Base-by-base conservation (phyloP, 2,888 invertebrate genomes). In the Lepidocyrtinus sp. region DNA sequence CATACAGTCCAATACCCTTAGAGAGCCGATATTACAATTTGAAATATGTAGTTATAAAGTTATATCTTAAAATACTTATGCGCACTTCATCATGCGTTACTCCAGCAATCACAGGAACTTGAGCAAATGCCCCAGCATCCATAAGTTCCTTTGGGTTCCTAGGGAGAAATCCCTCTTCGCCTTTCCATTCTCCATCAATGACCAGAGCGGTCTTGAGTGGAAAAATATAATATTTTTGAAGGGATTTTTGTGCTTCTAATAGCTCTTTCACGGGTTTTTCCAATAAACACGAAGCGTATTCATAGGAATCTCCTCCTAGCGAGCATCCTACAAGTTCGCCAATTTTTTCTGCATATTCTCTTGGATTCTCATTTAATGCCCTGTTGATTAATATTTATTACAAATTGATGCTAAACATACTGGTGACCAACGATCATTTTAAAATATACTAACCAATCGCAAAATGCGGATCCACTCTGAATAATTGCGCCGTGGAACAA, bases 71-170 rank as follows among this genome's bases (percentile, higher is more conserved):
- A 67, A 80, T 59, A n/a, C n/a, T n/a, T n/a, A n/a, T n/a, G n/a
- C n/a, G n/a, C 21, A 81, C 82, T 73, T 85, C 85, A 36, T 85
- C 77, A 7, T 69, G 71, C 1, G 68, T 63, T 0, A 86, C 77
- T 12, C 87, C 85, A 45, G 83, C 36, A 17, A 87, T 78, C 1
- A 86, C 82, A 0, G 87, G 87, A 15, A 87, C 85, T 73, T 85
- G 85, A 19, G 83, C 83, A 63, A 84, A 87, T 1, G 80, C 79
- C 21, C 84, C 85, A 3, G 81, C 77, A 17, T 76, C 81, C 82
- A 87, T 85, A 0, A 87, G 75, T 7, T 81, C 78, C 36, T 63
- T 67, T 3, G 87, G 87, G 1, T 69, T 27, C 2, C 75, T 83
- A 1, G 86, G 84, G 5, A 87, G 69, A 27, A 87, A 81, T 0